Conservation (phyloP, 2,113 vertebrate genomes). For the Sorex araneus region DNA sequence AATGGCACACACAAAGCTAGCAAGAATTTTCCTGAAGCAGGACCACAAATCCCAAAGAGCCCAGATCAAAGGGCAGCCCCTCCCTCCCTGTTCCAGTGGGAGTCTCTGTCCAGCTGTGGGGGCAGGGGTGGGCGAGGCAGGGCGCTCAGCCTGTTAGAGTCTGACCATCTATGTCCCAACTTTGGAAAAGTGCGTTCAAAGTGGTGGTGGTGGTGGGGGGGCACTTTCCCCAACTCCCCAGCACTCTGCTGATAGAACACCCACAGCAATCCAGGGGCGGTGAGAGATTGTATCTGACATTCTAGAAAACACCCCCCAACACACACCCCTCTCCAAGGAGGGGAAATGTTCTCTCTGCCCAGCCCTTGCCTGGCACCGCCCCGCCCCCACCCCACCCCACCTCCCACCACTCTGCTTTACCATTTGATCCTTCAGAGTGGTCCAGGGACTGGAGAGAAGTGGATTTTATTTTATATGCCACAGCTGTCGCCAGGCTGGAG, state of each 20-base stretch:
- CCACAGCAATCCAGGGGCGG: constrained; percentile 12
- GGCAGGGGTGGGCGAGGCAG: background rate
- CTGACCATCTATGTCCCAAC: background rate
- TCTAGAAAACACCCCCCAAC: constrained; percentile 13
- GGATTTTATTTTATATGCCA: constrained; percentile 79
- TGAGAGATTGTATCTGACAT: constrained; percentile 18
- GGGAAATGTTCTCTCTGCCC: background rate
- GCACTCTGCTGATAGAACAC: constrained; percentile 65
- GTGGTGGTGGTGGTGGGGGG: background rate
- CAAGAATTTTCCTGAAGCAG: background rate
- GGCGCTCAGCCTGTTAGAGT: constrained; percentile 15
- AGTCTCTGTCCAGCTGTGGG: constrained; percentile 9
- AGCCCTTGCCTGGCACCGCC: background rate
- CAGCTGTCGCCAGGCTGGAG: constrained; percentile 81
- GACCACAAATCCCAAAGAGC: background rate
- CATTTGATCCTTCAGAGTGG: constrained; percentile 69
- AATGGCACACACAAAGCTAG: background rate
- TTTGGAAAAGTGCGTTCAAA: constrained; percentile 40
- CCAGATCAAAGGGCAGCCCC: background rate
- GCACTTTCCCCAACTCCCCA: constrained; percentile 33
- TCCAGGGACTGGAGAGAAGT: constrained; percentile 72
- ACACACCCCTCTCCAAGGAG: background rate
- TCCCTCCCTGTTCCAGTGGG: background rate
- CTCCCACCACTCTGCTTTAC: constrained; percentile 33
- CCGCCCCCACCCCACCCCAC: background rate